phyloP scores from a whole-genome alignment of 1,140 invertebrate species.

The Dysdera silvatica region DNA sequence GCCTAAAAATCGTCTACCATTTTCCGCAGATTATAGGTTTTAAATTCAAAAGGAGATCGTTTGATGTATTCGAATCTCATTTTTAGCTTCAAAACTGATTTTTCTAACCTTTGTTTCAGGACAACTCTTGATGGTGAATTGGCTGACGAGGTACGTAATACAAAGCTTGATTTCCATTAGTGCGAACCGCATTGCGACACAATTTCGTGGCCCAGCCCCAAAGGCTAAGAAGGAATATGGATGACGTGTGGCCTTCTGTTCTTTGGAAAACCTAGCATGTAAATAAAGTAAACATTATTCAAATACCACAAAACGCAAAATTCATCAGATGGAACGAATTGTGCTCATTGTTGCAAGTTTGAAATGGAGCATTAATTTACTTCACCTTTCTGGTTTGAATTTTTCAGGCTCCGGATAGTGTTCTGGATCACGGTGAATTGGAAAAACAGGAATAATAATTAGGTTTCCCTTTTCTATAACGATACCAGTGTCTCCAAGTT shows the following conservation, averaged over 20 bases:
- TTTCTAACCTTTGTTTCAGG: background rate
- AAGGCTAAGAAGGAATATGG: background rate
- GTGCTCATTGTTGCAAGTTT: no score
- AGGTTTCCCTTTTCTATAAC: conserved; percentile 48
- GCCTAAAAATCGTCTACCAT: no score
- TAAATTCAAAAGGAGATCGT: no score
- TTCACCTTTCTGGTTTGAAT: conserved; percentile 31
- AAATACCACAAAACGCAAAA: no score
- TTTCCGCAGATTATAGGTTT: no score
- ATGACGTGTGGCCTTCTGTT: background rate
- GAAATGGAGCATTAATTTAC: no score
- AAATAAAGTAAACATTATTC: no score
- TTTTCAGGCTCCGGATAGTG: conserved; percentile 29
- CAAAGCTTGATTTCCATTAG: conserved; percentile 1
- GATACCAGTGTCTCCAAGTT: conserved; percentile 11
- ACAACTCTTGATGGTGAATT: background rate
- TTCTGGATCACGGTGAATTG: conserved; percentile 29
- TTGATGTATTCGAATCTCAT: no score
- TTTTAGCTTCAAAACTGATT: no score
- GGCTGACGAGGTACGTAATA: background rate
- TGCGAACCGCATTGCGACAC: background rate
- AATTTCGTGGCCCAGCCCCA: background rate
- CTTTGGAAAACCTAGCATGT: background rate
- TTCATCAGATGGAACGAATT: no score
- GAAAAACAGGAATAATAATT: conserved; percentile 52